Evolutionary conservation across 2,797 vertebrate species (phyloP).

Genomic region (Phalloptychus januarius): DNA sequence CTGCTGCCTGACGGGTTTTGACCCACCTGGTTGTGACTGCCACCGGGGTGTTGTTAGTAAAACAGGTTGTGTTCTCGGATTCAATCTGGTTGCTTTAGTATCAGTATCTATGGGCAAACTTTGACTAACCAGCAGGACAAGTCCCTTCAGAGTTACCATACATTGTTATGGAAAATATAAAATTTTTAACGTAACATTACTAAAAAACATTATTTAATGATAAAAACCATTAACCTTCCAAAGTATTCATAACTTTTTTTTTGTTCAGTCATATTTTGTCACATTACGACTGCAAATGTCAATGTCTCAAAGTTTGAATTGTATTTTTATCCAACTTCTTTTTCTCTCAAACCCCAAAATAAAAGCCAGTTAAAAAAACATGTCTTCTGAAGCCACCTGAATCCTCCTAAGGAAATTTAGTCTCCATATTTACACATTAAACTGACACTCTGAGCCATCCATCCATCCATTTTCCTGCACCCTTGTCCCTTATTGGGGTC

Average conservation of each 20-base stretch:
- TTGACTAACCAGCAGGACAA: not conserved
- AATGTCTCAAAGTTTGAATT: not conserved
- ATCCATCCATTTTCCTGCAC: too few relatives aligned
- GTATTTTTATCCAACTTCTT: not conserved
- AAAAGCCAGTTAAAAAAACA: not conserved
- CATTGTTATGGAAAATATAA: too few relatives aligned
- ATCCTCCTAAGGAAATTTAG: not conserved
- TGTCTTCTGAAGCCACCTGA: not conserved
- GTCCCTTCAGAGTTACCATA: not conserved
- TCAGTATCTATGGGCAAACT: not conserved
- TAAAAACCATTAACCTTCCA: not conserved
- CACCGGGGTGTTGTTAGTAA: not conserved
- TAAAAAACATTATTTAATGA: not conserved
- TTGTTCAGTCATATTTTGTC: not conserved
- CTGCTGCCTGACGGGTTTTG: slow-evolving; percentile 1
- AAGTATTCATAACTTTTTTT: not conserved
- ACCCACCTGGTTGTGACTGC: not conserved
- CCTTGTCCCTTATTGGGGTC: too few relatives aligned
- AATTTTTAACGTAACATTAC: not conserved
- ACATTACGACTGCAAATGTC: not conserved
- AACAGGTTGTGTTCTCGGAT: not conserved
- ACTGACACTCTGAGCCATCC: not conserved
- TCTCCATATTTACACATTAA: not conserved
- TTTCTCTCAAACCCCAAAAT: not conserved
- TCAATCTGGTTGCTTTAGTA: not conserved